Evolutionary conservation across 2,113 vertebrate genomes (phyloP), one percentile per base, ranked within the genome.

Genomic region (Tragelaphus imberbis): DNA sequence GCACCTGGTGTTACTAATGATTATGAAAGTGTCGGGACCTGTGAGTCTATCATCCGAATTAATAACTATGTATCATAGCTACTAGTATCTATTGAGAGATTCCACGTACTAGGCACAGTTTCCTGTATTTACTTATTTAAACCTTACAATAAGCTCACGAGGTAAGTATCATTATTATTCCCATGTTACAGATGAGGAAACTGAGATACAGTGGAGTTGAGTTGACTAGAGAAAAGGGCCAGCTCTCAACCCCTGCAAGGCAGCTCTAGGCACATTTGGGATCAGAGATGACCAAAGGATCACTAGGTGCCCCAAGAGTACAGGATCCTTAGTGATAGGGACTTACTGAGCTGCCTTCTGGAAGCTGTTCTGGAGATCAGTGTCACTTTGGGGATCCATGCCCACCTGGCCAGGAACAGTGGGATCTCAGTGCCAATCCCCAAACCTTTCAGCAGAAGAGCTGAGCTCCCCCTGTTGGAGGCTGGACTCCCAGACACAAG

Each of bases 321-420:
- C 10, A 14, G 36, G 75, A 21, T 27, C 55, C 27, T 61, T 58
- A 8, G 2, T 16, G 55, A 30, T 0, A 94, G 30, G 55, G 6
- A 1, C 10, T 68, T 85, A 77, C 49, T 30, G 23, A 58, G 56
- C 21, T 25, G 6, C 71, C 59, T 84, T 71, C 79, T 91, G 40
- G 44, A n/a, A 82, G 17, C 23, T 59, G 33, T 79, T 47, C 30
- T 47, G 19, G 44, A 77, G 28, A 63, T 56, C 82, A 1, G 16
- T 5, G 21, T 56, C 75, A 4, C 80, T 58, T 49, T 75, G 1
- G 17, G 36, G 30, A 56, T 68, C 59, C 25, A 40, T 30, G 27
- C 0, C 44, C 71, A 0, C 0, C 0, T 91, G 77, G 90, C 51
- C 47, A 5, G 49, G 0, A 0, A n/a, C 49, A 44, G 30, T 28